Base-by-base conservation (phyloP, 2,888 invertebrate species). In the Agrypnus murinus region DNA sequence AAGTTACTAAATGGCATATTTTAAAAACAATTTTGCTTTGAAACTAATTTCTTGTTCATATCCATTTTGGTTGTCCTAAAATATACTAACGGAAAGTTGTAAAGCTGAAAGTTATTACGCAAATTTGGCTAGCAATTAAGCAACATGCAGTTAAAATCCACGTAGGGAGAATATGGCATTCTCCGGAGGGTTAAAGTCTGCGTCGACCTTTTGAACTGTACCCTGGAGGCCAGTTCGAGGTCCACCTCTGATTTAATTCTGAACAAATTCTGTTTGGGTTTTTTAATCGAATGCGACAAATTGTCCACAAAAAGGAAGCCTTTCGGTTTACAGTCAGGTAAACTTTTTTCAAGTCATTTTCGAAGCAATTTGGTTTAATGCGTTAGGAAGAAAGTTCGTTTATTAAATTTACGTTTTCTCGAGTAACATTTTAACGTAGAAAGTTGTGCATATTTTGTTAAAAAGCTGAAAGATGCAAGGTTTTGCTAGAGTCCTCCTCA, bases 201-300 rank as follows among this genome's bases (percentile, higher is more conserved):
- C 17, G 31, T 36, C 36, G 55, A 36, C 36, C 55, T 36, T 48
- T 55, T 55, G 55, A 55, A 55, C 36, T 34, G 55, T 36, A 55
- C 55, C 55, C 55, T 7, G 15, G 55, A 17, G 55, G 36, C 36
- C 14, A 31, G 15, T 12, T 38, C 5, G 25, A 25, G 32, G 55
- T 15, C 15, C 55, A 15, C 55, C 36, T 19, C 36, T 17, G 55
- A 55, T 55, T 55, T 36, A 55, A 55, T 55, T 34, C 55, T 15
- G 4, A 31, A 31, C 19, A 48, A 48, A n/a, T n/a, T n/a, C n/a
- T n/a, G n/a, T 48, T 19, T 25, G 8, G 48, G 10, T 25, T 38
- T 48, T 48, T 15, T 17, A 48, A 48, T 48, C 25, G 48, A 10
- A 48, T 25, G 12, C 19, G 48, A 48, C n/a, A 48, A 48, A 25